phyloP scores from a whole-genome alignment of 2,113 vertebrate species.

The Nerophis lumbriciformis region DNA sequence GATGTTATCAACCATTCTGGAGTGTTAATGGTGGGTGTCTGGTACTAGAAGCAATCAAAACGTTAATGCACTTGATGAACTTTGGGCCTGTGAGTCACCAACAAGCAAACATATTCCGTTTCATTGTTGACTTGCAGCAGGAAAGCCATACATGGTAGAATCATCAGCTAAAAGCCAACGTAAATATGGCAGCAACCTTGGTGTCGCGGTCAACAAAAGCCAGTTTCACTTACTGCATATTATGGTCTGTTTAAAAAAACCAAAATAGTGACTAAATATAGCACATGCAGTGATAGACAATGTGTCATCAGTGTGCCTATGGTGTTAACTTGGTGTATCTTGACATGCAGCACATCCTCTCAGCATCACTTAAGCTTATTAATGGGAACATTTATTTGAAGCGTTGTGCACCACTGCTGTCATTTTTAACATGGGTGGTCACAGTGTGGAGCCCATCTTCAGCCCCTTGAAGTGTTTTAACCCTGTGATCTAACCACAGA shows the following conservation, averaged over 20 bases:
- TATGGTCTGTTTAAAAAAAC: conserved; percentile 33
- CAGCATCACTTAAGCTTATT: conserved; percentile 32
- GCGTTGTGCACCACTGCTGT: conserved; percentile 1
- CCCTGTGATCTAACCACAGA: background rate
- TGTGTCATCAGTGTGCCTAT: conserved; percentile 51
- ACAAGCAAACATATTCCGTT: conserved; percentile 17
- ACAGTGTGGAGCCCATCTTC: conserved; percentile 5
- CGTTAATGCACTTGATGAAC: conserved; percentile 1
- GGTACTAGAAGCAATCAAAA: conserved; percentile 8
- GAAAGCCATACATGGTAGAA: conserved; percentile 7
- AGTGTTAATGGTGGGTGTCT: background rate
- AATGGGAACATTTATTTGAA: conserved; percentile 42
- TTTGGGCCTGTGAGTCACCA: conserved; percentile 16
- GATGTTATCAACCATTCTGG: background rate
- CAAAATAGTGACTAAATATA: conserved; percentile 61
- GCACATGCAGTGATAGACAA: conserved; percentile 48
- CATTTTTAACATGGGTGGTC: background rate
- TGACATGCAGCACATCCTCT: conserved; percentile 17
- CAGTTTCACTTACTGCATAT: conserved; percentile 28
- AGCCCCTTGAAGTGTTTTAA: background rate
- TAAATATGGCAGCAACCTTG: conserved; percentile 35
- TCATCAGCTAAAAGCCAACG: conserved; percentile 28
- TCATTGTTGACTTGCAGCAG: conserved; percentile 11
- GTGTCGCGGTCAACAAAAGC: conserved; percentile 25
- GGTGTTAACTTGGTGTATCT: conserved; percentile 38